Percentiles rank a stretch among this genome's conserved stretches.
These are phyloP conservation scores for Myotis brandtii DNA, from an alignment of 2,113 vertebrate species.

Conservation along the genomic window DNA sequence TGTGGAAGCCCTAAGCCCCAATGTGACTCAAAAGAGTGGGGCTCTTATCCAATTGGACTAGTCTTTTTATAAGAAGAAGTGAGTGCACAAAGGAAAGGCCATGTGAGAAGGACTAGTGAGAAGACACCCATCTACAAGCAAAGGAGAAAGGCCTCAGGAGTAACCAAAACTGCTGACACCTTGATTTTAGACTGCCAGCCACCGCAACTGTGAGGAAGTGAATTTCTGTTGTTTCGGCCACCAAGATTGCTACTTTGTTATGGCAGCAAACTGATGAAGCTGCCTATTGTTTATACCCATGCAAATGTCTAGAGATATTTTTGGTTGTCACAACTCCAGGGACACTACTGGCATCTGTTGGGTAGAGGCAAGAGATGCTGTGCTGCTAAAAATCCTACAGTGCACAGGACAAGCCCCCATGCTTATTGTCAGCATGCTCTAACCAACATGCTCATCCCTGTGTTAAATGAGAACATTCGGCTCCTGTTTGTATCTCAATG, in stretches of 20 bases:
- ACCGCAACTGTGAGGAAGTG: neutral
- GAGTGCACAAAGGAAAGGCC: neutral
- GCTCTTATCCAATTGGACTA: neutral
- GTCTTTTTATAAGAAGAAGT: neutral
- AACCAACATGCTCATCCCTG: neutral
- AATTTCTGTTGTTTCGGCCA: neutral
- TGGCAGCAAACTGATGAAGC: neutral
- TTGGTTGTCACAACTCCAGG: neutral
- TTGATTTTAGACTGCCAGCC: neutral
- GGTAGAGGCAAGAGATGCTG: neutral
- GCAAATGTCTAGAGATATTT: neutral
- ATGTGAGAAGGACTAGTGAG: neutral
- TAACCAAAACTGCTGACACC: neutral
- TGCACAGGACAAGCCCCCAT: fast-evolving
- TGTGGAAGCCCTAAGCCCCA: neutral
- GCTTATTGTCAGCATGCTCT: no score
- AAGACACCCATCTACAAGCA: neutral
- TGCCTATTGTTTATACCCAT: neutral
- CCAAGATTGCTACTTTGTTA: neutral
- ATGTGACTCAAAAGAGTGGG: neutral
- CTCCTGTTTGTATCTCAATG: neutral
- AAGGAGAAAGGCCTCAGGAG: neutral
- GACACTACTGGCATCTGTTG: neutral
- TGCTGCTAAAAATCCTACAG: neutral
- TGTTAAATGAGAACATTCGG: neutral